Conservation (phyloP, 2,113 vertebrate species). For the Numenius arquata region DNA sequence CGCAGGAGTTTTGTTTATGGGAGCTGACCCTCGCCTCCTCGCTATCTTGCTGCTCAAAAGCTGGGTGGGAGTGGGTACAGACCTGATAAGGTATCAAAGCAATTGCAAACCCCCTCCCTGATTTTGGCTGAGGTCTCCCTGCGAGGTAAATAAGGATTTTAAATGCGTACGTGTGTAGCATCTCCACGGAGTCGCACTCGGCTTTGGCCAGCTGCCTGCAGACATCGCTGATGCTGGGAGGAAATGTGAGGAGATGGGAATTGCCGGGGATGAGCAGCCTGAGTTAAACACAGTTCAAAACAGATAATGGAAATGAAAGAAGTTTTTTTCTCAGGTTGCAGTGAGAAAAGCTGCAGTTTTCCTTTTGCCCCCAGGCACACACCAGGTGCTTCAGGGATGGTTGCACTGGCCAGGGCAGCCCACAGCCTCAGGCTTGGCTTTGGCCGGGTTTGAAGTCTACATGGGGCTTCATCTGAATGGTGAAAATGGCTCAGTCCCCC, state of each 20-base stretch:
- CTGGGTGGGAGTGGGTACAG: neutral
- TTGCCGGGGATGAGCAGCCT: neutral
- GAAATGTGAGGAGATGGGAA: neutral
- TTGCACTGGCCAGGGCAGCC: neutral
- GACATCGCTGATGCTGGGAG: neutral
- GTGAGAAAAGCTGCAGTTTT: neutral
- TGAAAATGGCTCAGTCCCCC: neutral
- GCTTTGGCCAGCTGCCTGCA: neutral
- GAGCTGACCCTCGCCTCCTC: neutral
- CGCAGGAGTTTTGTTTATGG: neutral
- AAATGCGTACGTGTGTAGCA: fast-evolving
- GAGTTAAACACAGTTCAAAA: neutral
- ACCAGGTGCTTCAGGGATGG: neutral
- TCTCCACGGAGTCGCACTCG: neutral
- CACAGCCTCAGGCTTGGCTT: neutral
- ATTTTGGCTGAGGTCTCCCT: neutral
- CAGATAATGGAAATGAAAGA: neutral
- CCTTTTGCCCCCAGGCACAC: neutral
- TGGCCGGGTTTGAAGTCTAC: neutral
- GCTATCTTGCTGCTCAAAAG: neutral
- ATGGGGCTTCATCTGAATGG: neutral
- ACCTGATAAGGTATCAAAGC: neutral
- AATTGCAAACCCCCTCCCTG: neutral
- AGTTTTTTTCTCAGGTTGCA: fast-evolving
- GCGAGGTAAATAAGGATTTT: neutral